Evolutionary conservation across 64 coral and sea anemone species (phyloP).

Genomic region (Orbicella faveolata): DNA sequence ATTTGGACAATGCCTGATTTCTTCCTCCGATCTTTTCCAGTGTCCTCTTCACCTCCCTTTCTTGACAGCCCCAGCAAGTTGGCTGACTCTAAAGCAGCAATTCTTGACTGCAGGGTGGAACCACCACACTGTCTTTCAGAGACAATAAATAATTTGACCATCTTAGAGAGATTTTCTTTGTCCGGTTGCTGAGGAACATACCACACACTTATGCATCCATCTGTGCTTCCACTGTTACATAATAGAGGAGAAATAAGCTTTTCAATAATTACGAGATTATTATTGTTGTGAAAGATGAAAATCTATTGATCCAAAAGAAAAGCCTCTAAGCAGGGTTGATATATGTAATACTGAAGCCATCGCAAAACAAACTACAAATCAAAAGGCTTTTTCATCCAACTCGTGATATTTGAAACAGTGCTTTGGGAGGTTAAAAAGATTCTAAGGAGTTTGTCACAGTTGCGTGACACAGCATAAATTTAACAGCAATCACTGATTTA

Average conservation of each 20-base stretch:
- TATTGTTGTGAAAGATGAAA: too few relatives aligned
- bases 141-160: neutral
- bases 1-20: neutral
- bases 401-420: too few relatives aligned
- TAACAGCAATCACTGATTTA: too few relatives aligned
- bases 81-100: slow-evolving; percentile 20
- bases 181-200: slow-evolving; percentile 34
- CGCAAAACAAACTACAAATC: too few relatives aligned
- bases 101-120: slow-evolving; percentile 7
- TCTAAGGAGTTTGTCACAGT: too few relatives aligned
- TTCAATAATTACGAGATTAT: too few relatives aligned
- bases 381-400: too few relatives aligned
- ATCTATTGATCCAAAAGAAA: too few relatives aligned
- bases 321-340: too few relatives aligned
- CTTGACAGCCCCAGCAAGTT: slow-evolving; percentile 18
- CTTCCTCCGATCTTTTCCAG: neutral
- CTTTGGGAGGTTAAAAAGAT: too few relatives aligned
- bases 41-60: neutral
- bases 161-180: slow-evolving; percentile 21
- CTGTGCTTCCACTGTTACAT: slow-evolving; percentile 29
- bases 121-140: neutral
- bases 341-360: too few relatives aligned
- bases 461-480: too few relatives aligned
- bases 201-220: slow-evolving; percentile 31
- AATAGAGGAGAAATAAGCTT: neutral